Base-by-base conservation (phyloP, 2,888 invertebrate genomes). In the Ormyrus labotus region DNA sequence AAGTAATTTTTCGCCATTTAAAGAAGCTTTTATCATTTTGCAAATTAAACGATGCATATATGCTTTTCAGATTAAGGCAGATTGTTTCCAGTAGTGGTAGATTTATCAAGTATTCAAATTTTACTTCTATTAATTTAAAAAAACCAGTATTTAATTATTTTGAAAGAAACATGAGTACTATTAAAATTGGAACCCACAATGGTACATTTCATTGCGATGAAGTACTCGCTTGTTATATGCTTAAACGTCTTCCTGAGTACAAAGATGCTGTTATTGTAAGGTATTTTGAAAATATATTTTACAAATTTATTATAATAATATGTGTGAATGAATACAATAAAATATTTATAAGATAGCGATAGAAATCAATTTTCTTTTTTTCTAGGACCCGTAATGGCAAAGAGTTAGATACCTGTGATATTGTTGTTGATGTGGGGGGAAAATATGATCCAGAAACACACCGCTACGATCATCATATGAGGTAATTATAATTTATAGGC, bases 381-480 rank as follows among this genome's bases (percentile, higher is more conserved):
- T 88, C 6, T 85, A 94, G 94, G 85, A 92, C 93, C 0, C 89
- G 95, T 57, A 92, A 94, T 85, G 86, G 89, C 5, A 87, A 88
- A 53, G 81, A 94, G 83, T 92, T 99, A 74, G 93, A 94, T 0
- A 65, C 72, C 4, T 82, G 82, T 77, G 81, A 82, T 73, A 94
- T 99, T 84, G 97, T 99, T 0, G 95, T 99, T 0, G 99, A 99
- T 92, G 98, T 99, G 5, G 99, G 99, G 4, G 96, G 94, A 0
- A 93, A 93, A 13, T 99, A 96, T 90, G 94, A 98, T 90, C 95
- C 95, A 75, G 91, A 92, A 0, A 94, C 90, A 79, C 93, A 95
- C 82, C 92, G 96, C 82, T 99, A 96, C 91, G 99, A 99, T 90
- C 99, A 99, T 90, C 99, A 99, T 90, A 99, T 99, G 91, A 93